Evolutionary conservation across 2,797 vertebrate species (phyloP).

Genomic region (Brachyrhaphis roseni): DNA sequence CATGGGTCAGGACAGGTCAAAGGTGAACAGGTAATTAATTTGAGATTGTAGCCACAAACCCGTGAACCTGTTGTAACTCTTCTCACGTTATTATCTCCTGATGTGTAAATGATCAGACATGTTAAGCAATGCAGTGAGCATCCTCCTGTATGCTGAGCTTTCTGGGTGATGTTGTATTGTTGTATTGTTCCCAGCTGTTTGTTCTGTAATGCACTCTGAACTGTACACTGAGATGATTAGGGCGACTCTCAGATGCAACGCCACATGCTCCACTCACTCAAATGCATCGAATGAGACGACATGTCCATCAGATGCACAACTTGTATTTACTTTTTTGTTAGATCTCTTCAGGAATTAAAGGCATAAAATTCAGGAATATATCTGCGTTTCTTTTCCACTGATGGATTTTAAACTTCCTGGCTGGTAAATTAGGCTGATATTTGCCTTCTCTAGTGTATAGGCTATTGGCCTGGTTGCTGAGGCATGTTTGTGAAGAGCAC

Average conservation of each 20-base stretch:
- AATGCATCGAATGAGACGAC: background rate
- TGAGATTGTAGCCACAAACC: background rate
- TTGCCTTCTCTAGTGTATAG: no score
- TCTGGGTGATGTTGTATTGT: background rate
- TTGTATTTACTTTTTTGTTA: background rate
- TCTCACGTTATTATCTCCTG: background rate
- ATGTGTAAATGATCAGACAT: background rate
- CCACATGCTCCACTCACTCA: background rate
- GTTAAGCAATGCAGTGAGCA: background rate
- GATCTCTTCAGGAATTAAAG: background rate
- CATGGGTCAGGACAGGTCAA: slow-evolving; percentile 1
- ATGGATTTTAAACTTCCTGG: background rate
- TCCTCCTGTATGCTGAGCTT: background rate
- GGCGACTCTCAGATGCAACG: background rate
- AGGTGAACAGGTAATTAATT: background rate
- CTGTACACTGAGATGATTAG: background rate
- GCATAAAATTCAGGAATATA: background rate
- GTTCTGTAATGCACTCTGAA: background rate
- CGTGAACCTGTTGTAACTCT: background rate
- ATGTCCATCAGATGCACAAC: background rate
- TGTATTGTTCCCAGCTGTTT: slow-evolving; percentile 6
- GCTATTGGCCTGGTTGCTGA: no score
- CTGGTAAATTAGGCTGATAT: background rate
- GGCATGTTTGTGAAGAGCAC: no score
- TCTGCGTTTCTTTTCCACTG: background rate